These are phyloP conservation scores for Polyploca ridens DNA, from an alignment of 2,888 invertebrate species.

Conservation along the genomic window DNA sequence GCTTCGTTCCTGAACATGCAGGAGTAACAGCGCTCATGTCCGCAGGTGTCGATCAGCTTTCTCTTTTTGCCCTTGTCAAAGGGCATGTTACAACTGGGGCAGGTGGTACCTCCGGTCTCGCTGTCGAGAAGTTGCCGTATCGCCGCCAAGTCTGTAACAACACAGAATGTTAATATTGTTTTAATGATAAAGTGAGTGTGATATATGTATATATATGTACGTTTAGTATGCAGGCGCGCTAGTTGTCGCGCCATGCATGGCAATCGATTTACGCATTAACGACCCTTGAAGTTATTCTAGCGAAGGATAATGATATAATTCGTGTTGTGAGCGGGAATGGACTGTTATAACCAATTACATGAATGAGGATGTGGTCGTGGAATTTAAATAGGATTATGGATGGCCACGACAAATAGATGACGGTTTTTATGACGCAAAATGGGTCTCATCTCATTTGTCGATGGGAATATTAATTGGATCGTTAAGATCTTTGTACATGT, in stretches of 20 bases:
- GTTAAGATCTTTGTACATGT: background rate
- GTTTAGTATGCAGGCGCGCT: constrained; percentile 37
- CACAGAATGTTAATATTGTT: constrained; percentile 37
- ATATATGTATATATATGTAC: constrained; percentile 13
- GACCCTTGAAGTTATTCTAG: constrained; percentile 61
- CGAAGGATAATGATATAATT: constrained; percentile 56
- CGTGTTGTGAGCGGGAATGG: constrained; percentile 36
- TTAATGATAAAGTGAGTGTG: constrained; percentile 16
- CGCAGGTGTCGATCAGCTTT: constrained; percentile 97
- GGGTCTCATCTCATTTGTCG: constrained; percentile 12
- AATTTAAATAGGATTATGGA: constrained; percentile 50
- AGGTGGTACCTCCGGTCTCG: constrained; percentile 88
- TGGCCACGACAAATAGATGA: constrained; percentile 27
- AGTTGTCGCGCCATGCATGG: constrained; percentile 49
- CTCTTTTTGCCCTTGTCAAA: constrained; percentile 98
- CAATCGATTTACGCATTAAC: constrained; percentile 65
- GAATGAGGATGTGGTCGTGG: constrained; percentile 48
- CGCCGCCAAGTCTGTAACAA: constrained; percentile 91
- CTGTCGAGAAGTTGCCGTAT: constrained; percentile 91
- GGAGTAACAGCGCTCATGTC: constrained; percentile 97
- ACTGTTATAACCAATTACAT: constrained; percentile 57
- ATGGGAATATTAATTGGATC: background rate
- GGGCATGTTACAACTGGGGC: constrained; percentile 96
- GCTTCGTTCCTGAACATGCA: constrained; percentile 97
- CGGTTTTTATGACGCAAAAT: constrained; percentile 26